Base-by-base conservation (phyloP, 2,797 vertebrate genomes). In the Decapterus maruadsi region DNA sequence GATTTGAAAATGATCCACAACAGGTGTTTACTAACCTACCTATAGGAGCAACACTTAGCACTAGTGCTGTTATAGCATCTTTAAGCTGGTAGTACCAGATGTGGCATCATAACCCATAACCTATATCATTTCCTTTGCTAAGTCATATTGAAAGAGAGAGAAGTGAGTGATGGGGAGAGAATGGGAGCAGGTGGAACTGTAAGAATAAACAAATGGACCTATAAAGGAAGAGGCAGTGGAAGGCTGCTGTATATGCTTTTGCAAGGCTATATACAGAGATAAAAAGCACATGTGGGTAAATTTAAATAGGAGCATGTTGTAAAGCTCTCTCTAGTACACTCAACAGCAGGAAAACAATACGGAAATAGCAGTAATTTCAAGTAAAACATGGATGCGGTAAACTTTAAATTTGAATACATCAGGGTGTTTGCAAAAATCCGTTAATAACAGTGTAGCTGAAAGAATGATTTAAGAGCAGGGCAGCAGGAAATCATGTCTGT, bases 201-300 rank as follows among this genome's bases (percentile, higher is more conserved):
- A 29, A 68, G 71, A 56, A 71, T 59, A 71, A 78, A 67, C 36
- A 53, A 1, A 36, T 12, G 19, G 43, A 53, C 34, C 3, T 40
- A 51, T 58, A 64, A 67, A 42, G 46, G 42, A n/a, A 36, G 60
- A 40, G 19, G 38, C 10, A 55, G n/a, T 45, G 6, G 8, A 26
- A 57, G 19, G 4, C 43, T 42, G 46, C 42, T 67, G 19, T 54
- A 22, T 38, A 38, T 22, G 10, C 50, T 42, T 43, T 56, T 20
- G 65, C 10, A 48, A 26, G 36, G 67, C 31, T 71, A 9, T 34
- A 61, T 58, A 40, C 3, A 14, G 40, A 72, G 50, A 83, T 62
- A 20, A 67, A 63, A 75, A 75, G 60, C 70, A 48, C 64, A 55
- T 50, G 58, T 77, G 36, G 48, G 20, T 75, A 31, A 19, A 59